Base-by-base conservation (phyloP, 1,140 invertebrate species). In the Ostrea denselamellosa region DNA sequence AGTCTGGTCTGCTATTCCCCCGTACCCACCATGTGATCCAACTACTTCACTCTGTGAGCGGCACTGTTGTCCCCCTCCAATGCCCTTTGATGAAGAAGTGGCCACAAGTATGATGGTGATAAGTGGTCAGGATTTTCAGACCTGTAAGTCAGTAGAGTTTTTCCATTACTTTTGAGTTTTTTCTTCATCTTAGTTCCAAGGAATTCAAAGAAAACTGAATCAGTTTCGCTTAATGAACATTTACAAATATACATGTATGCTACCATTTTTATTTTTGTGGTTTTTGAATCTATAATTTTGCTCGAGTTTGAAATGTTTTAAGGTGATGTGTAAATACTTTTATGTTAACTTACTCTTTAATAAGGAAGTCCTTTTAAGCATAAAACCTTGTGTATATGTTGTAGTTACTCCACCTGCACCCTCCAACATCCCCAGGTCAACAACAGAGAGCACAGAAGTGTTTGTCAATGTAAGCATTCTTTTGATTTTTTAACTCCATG, bases 31-130 rank as follows among this genome's bases (percentile, higher is more conserved):
- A 0, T 83, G 82, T 83, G 53, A 83, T 44, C 82, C 82, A 10
- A 83, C 51, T 10, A 51, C 19, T n/a, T 25, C 44, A 52, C 82
- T 83, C 12, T 83, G 82, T 54, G 51, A 83, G 44, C 12, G 82
- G 82, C 44, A 53, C 22, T 83, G 82, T 54, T 83, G 82, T 52
- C 82, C 82, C 8, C 44, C 44, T 17, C 82, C 82, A 53, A 8
- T 83, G n/a, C 68, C 68, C 25, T 77, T 77, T 34, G 68, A 77
- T 77, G 82, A 83, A 44, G 82, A 54, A 52, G 44, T 53, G 44
- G 82, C 52, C 22, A 83, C 82, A 17, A 54, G 82, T 52, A 54
- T 25, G 44, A 83, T 83, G 44, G 44, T 83, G 10, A 54, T 83
- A 8, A 77, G 68, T 34, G 68, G 25, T 0, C 68, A 12, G 25